These are phyloP conservation scores for Aphaenogaster rudis DNA, from an alignment of 1,140 invertebrate genomes.

Conservation along the genomic window DNA sequence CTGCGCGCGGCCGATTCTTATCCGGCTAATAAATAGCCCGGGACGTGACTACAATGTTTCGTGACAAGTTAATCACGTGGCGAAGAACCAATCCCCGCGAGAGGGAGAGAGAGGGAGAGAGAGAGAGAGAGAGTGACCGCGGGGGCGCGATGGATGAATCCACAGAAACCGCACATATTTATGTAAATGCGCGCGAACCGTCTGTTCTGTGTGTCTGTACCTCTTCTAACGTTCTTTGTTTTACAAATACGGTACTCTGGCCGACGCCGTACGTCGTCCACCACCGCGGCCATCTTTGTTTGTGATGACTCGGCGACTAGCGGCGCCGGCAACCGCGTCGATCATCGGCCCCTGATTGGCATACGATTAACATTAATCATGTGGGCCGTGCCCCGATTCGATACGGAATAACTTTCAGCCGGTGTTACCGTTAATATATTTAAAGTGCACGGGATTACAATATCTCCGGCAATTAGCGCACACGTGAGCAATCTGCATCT, in stretches of 20 bases:
- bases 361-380: conserved; percentile 76
- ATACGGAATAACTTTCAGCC: conserved; percentile 39
- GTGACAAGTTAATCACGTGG: conserved; percentile 85
- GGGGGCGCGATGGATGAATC: conserved; percentile 77
- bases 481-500: conserved; percentile 33
- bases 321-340: conserved; percentile 59
- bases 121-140: conserved; percentile 41
- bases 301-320: conserved; percentile 57
- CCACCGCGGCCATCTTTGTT: conserved; percentile 76
- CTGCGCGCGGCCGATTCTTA: conserved; percentile 71
- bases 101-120: conserved; percentile 33
- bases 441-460: conserved; percentile 26
- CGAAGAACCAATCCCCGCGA: conserved; percentile 70
- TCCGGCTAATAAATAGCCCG: conserved; percentile 83
- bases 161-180: conserved; percentile 82
- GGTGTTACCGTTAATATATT: conserved; percentile 56
- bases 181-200: conserved; percentile 80
- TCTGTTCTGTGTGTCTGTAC: conserved; percentile 10
- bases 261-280: conserved; percentile 37
- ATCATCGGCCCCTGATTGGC: conserved; percentile 70
- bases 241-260: conserved; percentile 75
- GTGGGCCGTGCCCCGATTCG: conserved; percentile 3
- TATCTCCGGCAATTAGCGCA: conserved; percentile 29
- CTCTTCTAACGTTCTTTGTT: conserved; percentile 72
- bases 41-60: conserved; percentile 85